Evolutionary conservation across 2,888 invertebrate genomes (phyloP).

Genomic region (Strigamia transsilvanica): DNA sequence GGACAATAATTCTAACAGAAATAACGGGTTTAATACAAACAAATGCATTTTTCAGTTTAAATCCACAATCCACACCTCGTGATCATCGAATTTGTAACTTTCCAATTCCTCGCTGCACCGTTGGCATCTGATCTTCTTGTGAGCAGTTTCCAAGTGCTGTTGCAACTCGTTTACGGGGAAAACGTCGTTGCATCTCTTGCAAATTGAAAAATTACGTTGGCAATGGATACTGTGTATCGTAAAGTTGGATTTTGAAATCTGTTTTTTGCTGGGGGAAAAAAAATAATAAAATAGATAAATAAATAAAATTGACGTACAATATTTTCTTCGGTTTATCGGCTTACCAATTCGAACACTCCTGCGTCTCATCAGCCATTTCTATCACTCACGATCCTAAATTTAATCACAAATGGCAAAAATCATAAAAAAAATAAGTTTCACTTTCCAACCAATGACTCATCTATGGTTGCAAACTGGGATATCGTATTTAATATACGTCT

Average conservation of each 20-base stretch:
- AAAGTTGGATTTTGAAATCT: slow-evolving; percentile 74
- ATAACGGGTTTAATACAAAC: not conserved
- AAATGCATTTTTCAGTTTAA: not conserved
- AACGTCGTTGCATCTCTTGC: slow-evolving; percentile 74
- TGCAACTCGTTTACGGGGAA: slow-evolving; percentile 71
- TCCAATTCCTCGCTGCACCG: slow-evolving; percentile 63
- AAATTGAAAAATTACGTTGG: slow-evolving; percentile 73
- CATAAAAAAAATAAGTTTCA: no score
- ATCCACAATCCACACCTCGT: slow-evolving; percentile 62
- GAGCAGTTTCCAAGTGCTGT: slow-evolving; percentile 67
- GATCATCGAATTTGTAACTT: slow-evolving; percentile 61
- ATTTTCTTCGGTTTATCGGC: not conserved
- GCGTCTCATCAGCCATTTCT: not conserved
- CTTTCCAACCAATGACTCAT: no score
- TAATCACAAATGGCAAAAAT: not conserved
- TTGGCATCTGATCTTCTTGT: slow-evolving; percentile 66
- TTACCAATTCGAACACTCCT: slow-evolving; percentile 25
- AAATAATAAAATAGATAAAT: not conserved
- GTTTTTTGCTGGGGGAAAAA: slow-evolving; percentile 73
- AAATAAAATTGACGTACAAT: not conserved
- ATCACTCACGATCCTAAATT: no score
- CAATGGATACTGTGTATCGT: slow-evolving; percentile 77
- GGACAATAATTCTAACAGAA: slow-evolving; percentile 68
- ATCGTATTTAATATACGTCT: no score
- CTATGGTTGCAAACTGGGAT: no score